Percentiles rank a stretch among this genome's conserved stretches.
Conservation (phyloP, 2,888 invertebrate species). For the Ormyrus labotus region DNA sequence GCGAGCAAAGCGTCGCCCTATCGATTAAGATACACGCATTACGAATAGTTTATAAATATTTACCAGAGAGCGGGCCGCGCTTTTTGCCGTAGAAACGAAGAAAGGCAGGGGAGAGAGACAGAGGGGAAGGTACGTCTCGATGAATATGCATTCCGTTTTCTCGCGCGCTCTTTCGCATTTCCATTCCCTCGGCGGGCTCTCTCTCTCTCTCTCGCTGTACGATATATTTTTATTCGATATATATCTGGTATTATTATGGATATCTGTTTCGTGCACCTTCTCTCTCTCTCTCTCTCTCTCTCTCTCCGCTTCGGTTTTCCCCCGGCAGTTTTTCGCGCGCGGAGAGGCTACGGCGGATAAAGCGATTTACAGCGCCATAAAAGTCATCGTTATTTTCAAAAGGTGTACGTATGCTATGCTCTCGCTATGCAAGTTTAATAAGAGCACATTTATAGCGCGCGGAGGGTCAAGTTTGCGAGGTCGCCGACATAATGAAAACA, state of each 20-base stretch:
- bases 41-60: no score
- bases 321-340: not conserved
- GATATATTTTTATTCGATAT: not conserved
- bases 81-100: no score
- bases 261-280: not conserved
- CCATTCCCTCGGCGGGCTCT: not conserved
- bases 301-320: not conserved
- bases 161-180: no score
- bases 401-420: constrained; percentile 50
- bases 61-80: no score
- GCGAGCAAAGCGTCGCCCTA: no score
- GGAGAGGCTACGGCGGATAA: constrained; percentile 28
- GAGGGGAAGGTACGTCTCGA: no score
- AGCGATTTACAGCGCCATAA: constrained; percentile 57
- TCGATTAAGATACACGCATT: no score
- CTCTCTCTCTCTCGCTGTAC: not conserved
- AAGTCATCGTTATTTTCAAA: constrained; percentile 57
- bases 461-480: constrained; percentile 54
- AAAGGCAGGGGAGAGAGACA: no score
- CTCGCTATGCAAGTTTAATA: constrained; percentile 53
- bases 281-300: not conserved
- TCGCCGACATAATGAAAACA: constrained; percentile 55
- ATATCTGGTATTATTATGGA: not conserved
- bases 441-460: constrained; percentile 39
- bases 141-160: no score